phyloP scores from a whole-genome alignment of 2,797 vertebrate genomes.

The Chiroxiphia lanceolata region DNA sequence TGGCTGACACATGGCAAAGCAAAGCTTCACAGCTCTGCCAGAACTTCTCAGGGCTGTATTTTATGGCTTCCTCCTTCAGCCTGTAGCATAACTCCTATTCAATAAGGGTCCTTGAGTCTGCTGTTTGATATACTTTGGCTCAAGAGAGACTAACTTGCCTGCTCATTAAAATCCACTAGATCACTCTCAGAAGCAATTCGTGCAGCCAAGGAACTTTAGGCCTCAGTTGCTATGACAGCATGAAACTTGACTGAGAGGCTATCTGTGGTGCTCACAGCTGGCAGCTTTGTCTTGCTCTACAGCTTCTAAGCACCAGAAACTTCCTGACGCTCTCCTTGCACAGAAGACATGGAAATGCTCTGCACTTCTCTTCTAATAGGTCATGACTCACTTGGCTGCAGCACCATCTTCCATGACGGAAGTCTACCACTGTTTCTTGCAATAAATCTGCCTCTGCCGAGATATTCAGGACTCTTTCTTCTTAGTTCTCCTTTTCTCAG shows the following conservation, averaged over 20 bases:
- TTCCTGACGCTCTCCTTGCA: not conserved
- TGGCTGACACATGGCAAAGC: not conserved
- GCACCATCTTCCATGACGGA: not conserved
- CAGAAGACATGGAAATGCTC: not conserved
- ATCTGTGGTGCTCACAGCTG: fast-evolving
- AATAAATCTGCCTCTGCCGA: not conserved
- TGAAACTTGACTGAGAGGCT: not conserved
- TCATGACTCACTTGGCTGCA: not conserved
- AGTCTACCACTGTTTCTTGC: not conserved
- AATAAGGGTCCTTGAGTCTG: not conserved
- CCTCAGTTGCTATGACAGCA: not conserved
- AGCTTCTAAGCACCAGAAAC: not conserved
- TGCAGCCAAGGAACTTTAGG: not conserved
- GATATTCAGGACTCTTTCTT: not conserved
- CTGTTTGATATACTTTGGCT: not conserved
- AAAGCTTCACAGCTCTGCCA: not conserved
- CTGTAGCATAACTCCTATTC: not conserved
- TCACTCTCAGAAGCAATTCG: not conserved
- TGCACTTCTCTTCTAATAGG: not conserved
- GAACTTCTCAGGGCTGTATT: not conserved
- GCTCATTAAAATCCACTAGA: not conserved
- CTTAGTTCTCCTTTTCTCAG: not conserved
- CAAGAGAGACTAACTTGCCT: not conserved
- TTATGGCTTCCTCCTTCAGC: not conserved
- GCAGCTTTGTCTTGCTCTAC: not conserved